Evolutionary conservation across 2,797 vertebrate species (phyloP).

Genomic region (Clarias laeviceps): DNA sequence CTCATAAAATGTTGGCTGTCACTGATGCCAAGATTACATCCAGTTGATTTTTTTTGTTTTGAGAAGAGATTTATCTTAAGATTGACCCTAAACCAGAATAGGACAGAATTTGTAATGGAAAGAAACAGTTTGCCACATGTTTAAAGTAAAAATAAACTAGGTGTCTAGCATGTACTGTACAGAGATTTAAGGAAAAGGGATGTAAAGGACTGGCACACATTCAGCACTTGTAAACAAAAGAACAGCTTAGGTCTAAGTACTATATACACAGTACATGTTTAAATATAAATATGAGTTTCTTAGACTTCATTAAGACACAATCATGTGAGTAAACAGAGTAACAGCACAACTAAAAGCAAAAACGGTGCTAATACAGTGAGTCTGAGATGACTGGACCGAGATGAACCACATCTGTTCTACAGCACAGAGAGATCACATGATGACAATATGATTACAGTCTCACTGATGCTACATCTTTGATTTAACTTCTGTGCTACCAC

Average conservation of each 20-base stretch:
- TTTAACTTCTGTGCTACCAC: constrained; percentile 8
- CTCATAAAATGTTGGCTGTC: constrained; percentile 18
- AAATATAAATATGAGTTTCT: not conserved
- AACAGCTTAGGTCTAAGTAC: not conserved
- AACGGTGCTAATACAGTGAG: not conserved
- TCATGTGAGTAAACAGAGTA: not conserved
- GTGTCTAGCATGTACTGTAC: not conserved
- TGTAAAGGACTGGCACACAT: not conserved
- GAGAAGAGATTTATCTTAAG: constrained; percentile 4
- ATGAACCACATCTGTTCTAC: constrained; percentile 10
- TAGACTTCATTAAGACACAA: not conserved
- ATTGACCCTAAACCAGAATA: constrained; percentile 15
- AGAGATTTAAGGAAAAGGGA: not conserved
- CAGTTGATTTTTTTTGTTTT: not conserved
- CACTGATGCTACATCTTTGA: constrained; percentile 16
- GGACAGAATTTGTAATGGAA: constrained; percentile 18
- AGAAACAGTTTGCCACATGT: not conserved
- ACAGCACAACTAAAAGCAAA: not conserved
- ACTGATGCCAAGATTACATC: not conserved
- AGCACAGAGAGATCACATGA: constrained; percentile 15
- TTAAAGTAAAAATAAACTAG: constrained; percentile 3
- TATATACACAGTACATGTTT: not conserved
- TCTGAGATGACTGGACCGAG: not conserved
- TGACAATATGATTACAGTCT: constrained; percentile 29
- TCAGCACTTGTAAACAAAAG: not conserved